Evolutionary conservation across 1,140 invertebrate species (phyloP).

Genomic region (Dendroctonus ponderosae): DNA sequence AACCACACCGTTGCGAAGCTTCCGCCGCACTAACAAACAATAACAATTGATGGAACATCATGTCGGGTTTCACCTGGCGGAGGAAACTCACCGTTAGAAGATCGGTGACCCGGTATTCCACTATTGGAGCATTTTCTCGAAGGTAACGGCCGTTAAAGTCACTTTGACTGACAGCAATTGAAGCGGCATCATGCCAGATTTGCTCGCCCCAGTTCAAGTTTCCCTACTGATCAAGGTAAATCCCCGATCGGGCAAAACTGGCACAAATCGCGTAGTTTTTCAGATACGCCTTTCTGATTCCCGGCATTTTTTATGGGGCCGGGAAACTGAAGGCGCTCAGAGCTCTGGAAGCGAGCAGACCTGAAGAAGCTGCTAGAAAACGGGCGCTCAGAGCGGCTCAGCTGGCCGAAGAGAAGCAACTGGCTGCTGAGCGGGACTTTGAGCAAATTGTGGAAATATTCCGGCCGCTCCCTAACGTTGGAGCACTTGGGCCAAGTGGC

Average conservation of each 20-base stretch:
- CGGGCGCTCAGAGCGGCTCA: conserved; percentile 2
- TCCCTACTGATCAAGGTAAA: conserved; percentile 22
- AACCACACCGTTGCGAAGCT: neutral
- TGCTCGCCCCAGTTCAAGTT: conserved; percentile 11
- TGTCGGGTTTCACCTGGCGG: conserved; percentile 15
- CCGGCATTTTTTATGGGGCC: conserved; percentile 18
- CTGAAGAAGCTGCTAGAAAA: conserved; percentile 15
- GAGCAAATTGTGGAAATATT: conserved; percentile 23
- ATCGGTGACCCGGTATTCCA: conserved; percentile 39
- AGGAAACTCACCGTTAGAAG: conserved; percentile 42
- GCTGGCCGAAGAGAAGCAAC: conserved; percentile 16
- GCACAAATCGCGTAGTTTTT: conserved; percentile 16
- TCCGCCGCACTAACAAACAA: conserved; percentile 15
- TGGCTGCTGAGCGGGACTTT: conserved; percentile 24
- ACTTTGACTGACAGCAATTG: too few species aligned
- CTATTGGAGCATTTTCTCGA: conserved; percentile 12
- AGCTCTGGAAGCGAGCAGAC: conserved; percentile 8
- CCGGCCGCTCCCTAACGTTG: conserved; percentile 1
- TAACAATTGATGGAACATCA: conserved; percentile 14
- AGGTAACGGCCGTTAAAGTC: too few species aligned
- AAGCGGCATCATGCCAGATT: conserved; percentile 19
- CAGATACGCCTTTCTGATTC: conserved; percentile 19
- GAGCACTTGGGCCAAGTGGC: neutral
- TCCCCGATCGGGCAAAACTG: neutral
- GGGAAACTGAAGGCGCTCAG: conserved; percentile 3